phyloP scores from a whole-genome alignment of 2,888 invertebrate species.

The Apotomis capreana region DNA sequence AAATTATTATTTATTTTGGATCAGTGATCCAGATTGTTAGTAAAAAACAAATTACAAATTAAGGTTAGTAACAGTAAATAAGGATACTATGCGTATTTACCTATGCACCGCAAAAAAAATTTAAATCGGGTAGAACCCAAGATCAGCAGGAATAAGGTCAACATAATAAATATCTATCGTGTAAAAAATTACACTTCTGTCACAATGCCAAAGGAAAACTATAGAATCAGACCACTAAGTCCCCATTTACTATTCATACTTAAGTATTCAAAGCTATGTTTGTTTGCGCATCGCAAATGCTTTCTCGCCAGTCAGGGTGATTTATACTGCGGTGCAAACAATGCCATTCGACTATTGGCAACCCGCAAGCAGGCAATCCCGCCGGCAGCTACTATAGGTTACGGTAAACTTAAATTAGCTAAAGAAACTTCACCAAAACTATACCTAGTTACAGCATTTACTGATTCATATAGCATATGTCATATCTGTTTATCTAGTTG shows the following conservation, averaged over 20 bases:
- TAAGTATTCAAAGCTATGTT: conserved; percentile 57
- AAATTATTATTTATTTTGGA: too few species aligned
- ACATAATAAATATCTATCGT: too few species aligned
- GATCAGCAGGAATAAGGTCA: too few species aligned
- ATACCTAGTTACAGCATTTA: not conserved
- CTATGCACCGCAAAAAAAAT: too few species aligned
- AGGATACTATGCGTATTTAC: too few species aligned
- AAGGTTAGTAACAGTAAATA: too few species aligned
- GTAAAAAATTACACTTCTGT: not conserved
- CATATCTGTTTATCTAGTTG: not conserved
- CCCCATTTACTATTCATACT: conserved; percentile 14
- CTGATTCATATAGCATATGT: conserved; percentile 31
- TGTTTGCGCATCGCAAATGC: conserved; percentile 58
- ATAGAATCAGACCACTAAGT: conserved; percentile 6
- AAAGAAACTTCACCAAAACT: conserved; percentile 10
- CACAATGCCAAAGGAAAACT: not conserved
- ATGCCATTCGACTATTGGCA: conserved; percentile 67
- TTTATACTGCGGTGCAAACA: conserved; percentile 80
- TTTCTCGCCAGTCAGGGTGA: conserved; percentile 60
- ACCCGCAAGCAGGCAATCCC: conserved; percentile 55
- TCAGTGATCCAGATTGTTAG: too few species aligned
- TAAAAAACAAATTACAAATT: too few species aligned
- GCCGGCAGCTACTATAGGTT: conserved; percentile 71
- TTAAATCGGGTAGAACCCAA: too few species aligned
- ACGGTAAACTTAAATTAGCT: conserved; percentile 81